Base-by-base conservation (phyloP, 1,140 invertebrate species). In the Linepithema humile region DNA sequence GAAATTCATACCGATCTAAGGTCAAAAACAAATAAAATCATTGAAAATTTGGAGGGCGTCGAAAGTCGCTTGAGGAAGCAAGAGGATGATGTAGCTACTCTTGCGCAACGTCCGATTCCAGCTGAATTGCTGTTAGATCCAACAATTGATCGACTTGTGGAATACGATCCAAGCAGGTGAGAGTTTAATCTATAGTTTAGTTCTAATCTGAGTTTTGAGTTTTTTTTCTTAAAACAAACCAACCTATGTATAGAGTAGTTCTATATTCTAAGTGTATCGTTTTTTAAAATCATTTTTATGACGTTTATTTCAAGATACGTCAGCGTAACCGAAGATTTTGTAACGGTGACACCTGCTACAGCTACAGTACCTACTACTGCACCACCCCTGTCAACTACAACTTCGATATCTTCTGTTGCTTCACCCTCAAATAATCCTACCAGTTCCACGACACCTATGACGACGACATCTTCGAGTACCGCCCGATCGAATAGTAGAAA, bases 1-100 rank as follows among this genome's bases (percentile, higher is more conserved):
- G 97, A 98, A 93, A 98, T 98, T 72, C 97, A 98, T 91, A 96
- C 96, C 35, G 98, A 98, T 92, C 93, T 98, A 7, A 95, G 96
- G 78, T 93, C 96, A 0, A 98, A 98, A 93, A 97, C 97, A 0
- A 98, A 98, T 91, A 96, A 97, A 84, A 98, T 98, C 64, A 98
- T 98, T 26, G 97, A 97, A 80, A 98, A 98, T 91, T 94, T 98
- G 74, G 97, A 97, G 90, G 97, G 97, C 93, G 97, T 98, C 7
- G 97, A 98, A 90, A 97, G 97, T 85, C 95, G 97, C 48, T 92
- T 98, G 35, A 97, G 97, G 93, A 97, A 97, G 91, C 97, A 97
- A 89, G 97, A 97, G 88, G 96, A 97, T 86, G 97, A 97, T 86
- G 96, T 97, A 17, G 96, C 96, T 1, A 96, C 95, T 9, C 92